Percentiles rank a stretch among this genome's conserved stretches.
Conservation (phyloP, 1,140 invertebrate genomes). For the Dolichoris vasculosae region DNA sequence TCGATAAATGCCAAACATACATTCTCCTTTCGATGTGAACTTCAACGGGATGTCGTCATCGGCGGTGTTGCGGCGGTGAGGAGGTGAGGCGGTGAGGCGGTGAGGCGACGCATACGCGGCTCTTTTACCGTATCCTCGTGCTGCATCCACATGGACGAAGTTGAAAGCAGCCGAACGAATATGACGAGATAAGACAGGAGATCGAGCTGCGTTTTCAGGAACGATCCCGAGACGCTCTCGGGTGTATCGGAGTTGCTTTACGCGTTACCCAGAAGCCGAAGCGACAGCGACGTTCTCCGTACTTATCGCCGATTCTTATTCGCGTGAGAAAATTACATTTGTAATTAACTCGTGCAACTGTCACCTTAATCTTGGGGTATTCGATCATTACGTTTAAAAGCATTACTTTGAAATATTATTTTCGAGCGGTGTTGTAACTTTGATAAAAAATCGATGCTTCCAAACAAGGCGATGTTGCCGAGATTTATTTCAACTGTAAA, state of each 20-base stretch:
- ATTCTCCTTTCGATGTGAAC: neutral
- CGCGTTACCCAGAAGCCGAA: neutral
- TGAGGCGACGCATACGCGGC: too few relatives aligned
- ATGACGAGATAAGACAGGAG: conserved; percentile 29
- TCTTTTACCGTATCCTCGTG: neutral
- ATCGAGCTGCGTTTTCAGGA: neutral
- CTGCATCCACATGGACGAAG: conserved; percentile 5
- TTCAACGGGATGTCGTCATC: neutral
- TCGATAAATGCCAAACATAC: neutral
- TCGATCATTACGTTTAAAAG: neutral
- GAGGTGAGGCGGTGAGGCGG: too few relatives aligned
- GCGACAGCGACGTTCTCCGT: neutral
- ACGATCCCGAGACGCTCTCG: neutral
- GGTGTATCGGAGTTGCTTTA: neutral
- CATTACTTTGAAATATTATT: neutral
- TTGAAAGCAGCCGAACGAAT: neutral
- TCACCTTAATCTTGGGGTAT: neutral
- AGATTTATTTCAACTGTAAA: neutral
- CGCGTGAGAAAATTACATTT: neutral
- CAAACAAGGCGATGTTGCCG: too few relatives aligned
- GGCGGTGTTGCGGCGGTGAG: too few relatives aligned
- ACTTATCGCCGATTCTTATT: neutral
- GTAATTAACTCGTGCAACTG: neutral
- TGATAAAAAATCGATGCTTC: too few relatives aligned
- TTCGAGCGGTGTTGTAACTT: neutral